Conservation (phyloP, 2,888 invertebrate genomes). For the Xiphydria camelus region DNA sequence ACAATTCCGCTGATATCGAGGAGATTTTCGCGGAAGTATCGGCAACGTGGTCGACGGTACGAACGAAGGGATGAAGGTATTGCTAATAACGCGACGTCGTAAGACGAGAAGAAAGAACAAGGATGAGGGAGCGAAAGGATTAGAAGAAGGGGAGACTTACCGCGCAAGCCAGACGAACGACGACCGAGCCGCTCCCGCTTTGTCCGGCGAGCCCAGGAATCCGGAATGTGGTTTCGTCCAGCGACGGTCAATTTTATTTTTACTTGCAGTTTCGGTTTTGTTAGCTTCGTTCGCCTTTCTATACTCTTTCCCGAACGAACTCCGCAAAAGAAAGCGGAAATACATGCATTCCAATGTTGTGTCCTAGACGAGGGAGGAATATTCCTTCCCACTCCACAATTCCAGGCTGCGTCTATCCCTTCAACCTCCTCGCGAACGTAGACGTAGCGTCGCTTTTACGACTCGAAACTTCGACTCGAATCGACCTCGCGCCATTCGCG, state of each 20-base stretch:
- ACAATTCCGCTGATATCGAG: conserved; percentile 1
- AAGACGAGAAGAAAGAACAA: background rate
- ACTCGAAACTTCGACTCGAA: background rate
- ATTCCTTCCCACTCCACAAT: conserved; percentile 10
- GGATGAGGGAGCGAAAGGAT: background rate
- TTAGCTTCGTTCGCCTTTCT: conserved; percentile 25
- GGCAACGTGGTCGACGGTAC: conserved; percentile 3
- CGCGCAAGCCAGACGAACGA: conserved; percentile 2
- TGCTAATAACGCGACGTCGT: conserved; percentile 5
- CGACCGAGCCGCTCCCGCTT: conserved; percentile 24
- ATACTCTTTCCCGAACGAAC: conserved; percentile 26
- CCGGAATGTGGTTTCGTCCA: conserved; percentile 40
- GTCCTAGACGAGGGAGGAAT: conserved; percentile 16
- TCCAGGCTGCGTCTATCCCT: conserved; percentile 6
- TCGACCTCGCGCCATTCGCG: background rate
- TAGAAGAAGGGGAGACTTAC: background rate
- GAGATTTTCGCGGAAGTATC: background rate
- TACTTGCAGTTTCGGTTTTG: conserved; percentile 23
- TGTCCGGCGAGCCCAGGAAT: conserved; percentile 36
- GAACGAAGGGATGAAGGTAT: conserved; percentile 3
- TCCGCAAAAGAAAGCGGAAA: conserved; percentile 33
- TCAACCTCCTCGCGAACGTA: background rate
- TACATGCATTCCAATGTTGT: conserved; percentile 40
- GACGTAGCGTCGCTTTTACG: background rate
- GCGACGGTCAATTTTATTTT: conserved; percentile 37